Evolutionary conservation across 2,797 vertebrate species (phyloP).

Genomic region (Staurois parvus): DNA sequence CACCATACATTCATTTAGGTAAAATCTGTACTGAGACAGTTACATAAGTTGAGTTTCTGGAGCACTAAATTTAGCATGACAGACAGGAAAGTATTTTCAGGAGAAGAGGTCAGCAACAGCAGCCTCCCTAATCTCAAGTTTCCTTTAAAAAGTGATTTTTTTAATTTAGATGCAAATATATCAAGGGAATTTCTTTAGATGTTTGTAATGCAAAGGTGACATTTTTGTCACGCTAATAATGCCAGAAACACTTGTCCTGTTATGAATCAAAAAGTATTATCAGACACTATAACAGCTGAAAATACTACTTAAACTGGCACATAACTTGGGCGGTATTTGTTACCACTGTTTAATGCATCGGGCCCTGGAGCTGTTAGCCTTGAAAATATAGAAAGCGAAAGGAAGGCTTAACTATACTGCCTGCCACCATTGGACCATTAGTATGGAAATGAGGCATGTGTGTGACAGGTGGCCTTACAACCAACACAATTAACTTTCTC

Average conservation of each 20-base stretch:
- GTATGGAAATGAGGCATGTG: slow-evolving; percentile 93
- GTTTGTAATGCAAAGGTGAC: too few species aligned
- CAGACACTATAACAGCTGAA: background rate
- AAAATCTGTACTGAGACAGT: too few species aligned
- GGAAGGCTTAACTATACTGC: slow-evolving; percentile 75
- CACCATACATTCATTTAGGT: too few species aligned
- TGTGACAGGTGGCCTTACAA: slow-evolving; percentile 95
- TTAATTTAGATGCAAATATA: background rate
- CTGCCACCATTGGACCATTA: slow-evolving; percentile 88
- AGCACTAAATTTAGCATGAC: too few species aligned
- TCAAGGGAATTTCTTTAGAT: too few species aligned
- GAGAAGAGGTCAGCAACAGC: too few species aligned
- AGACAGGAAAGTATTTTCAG: too few species aligned
- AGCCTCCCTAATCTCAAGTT: background rate
- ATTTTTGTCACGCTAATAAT: too few species aligned
- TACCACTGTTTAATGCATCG: background rate
- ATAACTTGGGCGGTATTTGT: background rate
- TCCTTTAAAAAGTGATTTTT: background rate
- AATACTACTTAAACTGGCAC: background rate
- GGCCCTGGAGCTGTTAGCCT: slow-evolving; percentile 72
- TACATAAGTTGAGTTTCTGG: too few species aligned
- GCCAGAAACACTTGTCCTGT: too few species aligned
- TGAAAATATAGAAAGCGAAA: slow-evolving; percentile 62
- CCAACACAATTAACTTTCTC: slow-evolving; percentile 93
- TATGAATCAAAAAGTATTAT: too few species aligned